phyloP scores from a whole-genome alignment of 2,888 invertebrate genomes.

The Perithous albicinctus region DNA sequence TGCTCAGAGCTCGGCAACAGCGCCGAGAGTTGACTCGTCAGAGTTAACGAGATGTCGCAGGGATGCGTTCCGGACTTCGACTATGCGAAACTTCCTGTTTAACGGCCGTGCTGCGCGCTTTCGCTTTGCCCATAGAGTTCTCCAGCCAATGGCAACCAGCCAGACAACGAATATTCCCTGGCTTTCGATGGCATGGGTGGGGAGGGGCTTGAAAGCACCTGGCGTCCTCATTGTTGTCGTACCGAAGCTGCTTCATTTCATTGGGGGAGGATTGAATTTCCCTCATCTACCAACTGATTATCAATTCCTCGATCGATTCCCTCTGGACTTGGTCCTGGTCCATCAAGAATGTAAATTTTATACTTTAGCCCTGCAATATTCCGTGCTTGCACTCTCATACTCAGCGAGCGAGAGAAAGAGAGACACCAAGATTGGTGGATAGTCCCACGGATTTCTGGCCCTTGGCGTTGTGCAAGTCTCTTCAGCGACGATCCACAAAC shows the following conservation, averaged over 20 bases:
- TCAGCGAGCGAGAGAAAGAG: not conserved
- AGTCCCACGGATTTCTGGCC: slow-evolving; percentile 3
- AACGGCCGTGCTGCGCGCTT: slow-evolving; percentile 56
- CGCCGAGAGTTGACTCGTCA: slow-evolving; percentile 68
- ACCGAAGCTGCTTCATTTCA: slow-evolving; percentile 26
- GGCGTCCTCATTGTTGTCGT: slow-evolving; percentile 52
- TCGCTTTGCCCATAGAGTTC: slow-evolving; percentile 45
- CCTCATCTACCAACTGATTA: slow-evolving; percentile 55
- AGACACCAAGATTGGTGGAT: too few species aligned
- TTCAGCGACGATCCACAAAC: slow-evolving; percentile 14
- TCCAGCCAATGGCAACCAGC: slow-evolving; percentile 63
- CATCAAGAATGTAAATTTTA: slow-evolving; percentile 65
- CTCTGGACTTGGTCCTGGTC: slow-evolving; percentile 22
- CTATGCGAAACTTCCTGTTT: slow-evolving; percentile 67
- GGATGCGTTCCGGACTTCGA: slow-evolving; percentile 60
- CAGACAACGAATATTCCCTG: slow-evolving; percentile 46
- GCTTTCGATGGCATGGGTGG: not conserved
- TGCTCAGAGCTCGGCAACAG: slow-evolving; percentile 53
- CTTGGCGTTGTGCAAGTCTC: slow-evolving; percentile 17
- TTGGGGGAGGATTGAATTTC: slow-evolving; percentile 55
- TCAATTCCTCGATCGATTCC: slow-evolving; percentile 58
- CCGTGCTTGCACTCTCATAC: not conserved
- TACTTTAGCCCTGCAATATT: slow-evolving; percentile 20
- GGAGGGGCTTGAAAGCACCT: slow-evolving; percentile 24
- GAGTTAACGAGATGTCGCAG: slow-evolving; percentile 71